A percentile compares a stretch with the other conserved stretches of the same genome.
phyloP scores from a whole-genome alignment of 1,140 invertebrate genomes.

The Listronotus bonariensis region DNA sequence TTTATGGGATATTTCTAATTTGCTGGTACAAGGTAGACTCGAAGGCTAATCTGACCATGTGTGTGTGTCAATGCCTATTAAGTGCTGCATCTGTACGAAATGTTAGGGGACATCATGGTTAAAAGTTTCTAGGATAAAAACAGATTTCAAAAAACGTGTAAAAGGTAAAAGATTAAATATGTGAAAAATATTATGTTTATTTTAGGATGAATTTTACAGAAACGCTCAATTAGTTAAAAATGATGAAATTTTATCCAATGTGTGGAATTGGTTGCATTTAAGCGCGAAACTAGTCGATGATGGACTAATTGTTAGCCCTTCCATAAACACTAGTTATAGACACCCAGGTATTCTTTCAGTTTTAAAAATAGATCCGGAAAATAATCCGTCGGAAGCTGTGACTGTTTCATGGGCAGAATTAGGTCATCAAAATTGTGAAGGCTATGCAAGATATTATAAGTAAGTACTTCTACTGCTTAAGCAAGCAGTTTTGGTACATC shows the following conservation, averaged over 20 bases:
- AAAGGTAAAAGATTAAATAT: too few species aligned
- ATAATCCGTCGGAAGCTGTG: constrained; percentile 61
- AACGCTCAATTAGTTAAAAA: constrained; percentile 72
- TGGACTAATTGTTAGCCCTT: constrained; percentile 53
- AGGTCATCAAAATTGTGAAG: constrained; percentile 48
- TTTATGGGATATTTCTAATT: too few species aligned
- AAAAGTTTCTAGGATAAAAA: too few species aligned
- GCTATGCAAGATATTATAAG: constrained; percentile 53
- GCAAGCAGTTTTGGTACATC: too few species aligned
- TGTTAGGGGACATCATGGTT: too few species aligned
- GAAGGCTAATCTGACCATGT: too few species aligned
- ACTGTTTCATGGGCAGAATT: constrained; percentile 62
- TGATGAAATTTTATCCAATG: constrained; percentile 64
- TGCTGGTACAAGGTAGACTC: too few species aligned
- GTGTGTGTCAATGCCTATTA: too few species aligned
- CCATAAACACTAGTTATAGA: constrained; percentile 60
- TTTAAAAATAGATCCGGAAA: constrained; percentile 60
- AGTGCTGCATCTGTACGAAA: too few species aligned
- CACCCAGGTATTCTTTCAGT: constrained; percentile 73
- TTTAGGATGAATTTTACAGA: constrained; percentile 63
- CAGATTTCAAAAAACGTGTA: too few species aligned
- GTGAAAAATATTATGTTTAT: constrained; percentile 1
- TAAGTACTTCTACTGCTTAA: constrained; percentile 37
- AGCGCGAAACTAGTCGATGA: constrained; percentile 73
- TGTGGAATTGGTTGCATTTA: constrained; percentile 78